Conservation (phyloP, 2,888 invertebrate species). For the Pandemis corylana region DNA sequence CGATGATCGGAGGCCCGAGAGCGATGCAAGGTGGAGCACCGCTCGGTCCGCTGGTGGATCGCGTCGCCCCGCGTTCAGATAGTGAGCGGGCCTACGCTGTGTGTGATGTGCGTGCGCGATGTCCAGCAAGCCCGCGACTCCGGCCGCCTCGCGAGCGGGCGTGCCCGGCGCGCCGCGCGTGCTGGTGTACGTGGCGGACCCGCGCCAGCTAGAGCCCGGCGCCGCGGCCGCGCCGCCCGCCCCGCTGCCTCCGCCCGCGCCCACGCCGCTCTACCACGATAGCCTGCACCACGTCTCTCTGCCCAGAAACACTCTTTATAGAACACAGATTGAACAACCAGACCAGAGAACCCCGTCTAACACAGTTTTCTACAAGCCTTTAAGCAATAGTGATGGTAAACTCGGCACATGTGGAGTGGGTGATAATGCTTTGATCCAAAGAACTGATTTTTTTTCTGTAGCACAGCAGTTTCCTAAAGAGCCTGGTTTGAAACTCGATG, state of each 20-base stretch:
- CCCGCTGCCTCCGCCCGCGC: conserved; percentile 67
- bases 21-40: conserved; percentile 74
- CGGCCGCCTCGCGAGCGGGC: conserved; percentile 84
- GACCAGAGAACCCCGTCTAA: conserved; percentile 61
- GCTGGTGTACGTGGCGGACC: conserved; percentile 83
- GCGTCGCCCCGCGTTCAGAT: conserved; percentile 71
- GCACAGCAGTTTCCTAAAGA: conserved; percentile 69
- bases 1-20: conserved; percentile 72
- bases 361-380: conserved; percentile 67
- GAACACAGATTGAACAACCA: conserved; percentile 58
- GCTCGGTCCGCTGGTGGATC: conserved; percentile 61
- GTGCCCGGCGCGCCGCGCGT: conserved; percentile 81
- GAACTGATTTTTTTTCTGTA: conserved; percentile 64
- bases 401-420: conserved; percentile 59
- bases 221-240: conserved; percentile 63
- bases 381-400: conserved; percentile 66
- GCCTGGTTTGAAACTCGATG: conserved; percentile 60
- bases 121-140: conserved; percentile 92
- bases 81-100: conserved; percentile 76
- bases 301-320: conserved; percentile 61
- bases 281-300: conserved; percentile 60
- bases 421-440: conserved; percentile 57
- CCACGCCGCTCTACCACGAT: conserved; percentile 56
- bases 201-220: conserved; percentile 82
- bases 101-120: conserved; percentile 91